Base-by-base conservation (phyloP, 2,113 vertebrate genomes). In the Nothobranchius furzeri region DNA sequence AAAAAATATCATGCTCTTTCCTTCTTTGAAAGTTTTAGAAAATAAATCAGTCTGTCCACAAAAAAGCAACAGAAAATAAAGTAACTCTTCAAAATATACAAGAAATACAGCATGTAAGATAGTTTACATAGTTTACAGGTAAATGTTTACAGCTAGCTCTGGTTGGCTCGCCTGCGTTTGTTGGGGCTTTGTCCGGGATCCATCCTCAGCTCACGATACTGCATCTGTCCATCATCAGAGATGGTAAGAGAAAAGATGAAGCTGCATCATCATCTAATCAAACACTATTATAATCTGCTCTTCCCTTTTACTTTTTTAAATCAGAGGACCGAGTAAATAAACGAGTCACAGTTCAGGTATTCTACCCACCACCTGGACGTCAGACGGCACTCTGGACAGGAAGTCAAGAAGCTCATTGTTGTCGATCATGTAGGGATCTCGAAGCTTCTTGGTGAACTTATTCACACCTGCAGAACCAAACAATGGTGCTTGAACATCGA, bases 361-460 rank as follows among this genome's bases (percentile, higher is more conserved):
- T 17, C 36, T 53, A 95, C 96, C 49, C 78, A 99, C 97, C 96
- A 97, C 77, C 93, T 98, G 95, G 24, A 98, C 93, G 64, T 99
- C 96, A 2, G 97, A 99, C 55, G 96, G 97, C 54, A 97, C 96
- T 90, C 97, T 93, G 83, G 96, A 97, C 2, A 99, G 94, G 68
- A 99, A 99, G 92, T 99, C 95, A 13, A 98, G 91, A 14, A 99
- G 87, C 88, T 99, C 96, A 0, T 98, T 98, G 92, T 96, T 98
- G 77, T 96, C 95, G 48, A 98, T 96, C 76, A 90, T 88, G 86
- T 96, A 97, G 0, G 96, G 97, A 85, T 94, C 91, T 14, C 95
- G 92, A 64, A 98, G 95, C 89, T 98, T 99, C 92, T 97, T 98
- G 61, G 96, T 98, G 89, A 99, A 99, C 89, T 98, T 99, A 84